phyloP scores from a whole-genome alignment of 2,888 invertebrate genomes.

The Melikaiella ostensackeni region DNA sequence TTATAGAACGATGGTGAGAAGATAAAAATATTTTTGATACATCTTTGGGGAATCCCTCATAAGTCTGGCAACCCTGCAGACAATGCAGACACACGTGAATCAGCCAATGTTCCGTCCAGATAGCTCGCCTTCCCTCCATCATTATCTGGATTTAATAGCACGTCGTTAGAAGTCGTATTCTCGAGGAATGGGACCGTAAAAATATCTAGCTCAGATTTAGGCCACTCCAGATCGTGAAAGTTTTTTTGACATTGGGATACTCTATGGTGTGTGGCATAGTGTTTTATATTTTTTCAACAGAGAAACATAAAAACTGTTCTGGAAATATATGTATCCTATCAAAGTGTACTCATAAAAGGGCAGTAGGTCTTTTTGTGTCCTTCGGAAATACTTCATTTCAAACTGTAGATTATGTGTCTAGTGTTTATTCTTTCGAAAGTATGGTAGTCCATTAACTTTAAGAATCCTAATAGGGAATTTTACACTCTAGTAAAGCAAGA shows the following conservation, averaged over 20 bases:
- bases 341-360: constrained; percentile 11
- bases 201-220: constrained; percentile 35
- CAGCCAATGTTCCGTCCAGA: constrained; percentile 18
- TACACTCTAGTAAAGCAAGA: too few relatives aligned
- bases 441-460: not conserved
- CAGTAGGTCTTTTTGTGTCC: not conserved
- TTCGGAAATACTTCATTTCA: not conserved
- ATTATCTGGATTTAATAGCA: constrained; percentile 72
- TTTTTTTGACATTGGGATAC: constrained; percentile 27
- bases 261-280: not conserved
- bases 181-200: constrained; percentile 37
- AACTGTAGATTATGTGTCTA: not conserved
- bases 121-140: constrained; percentile 59
- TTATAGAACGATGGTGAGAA: not conserved
- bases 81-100: constrained; percentile 27
- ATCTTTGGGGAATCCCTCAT: constrained; percentile 33
- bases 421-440: not conserved
- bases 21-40: constrained; percentile 27
- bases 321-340: constrained; percentile 13
- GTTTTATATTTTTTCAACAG: constrained; percentile 20
- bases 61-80: constrained; percentile 27
- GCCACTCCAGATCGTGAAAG: constrained; percentile 17
- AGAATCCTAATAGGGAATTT: not conserved
- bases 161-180: constrained; percentile 71
- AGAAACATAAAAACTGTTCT: constrained; percentile 15